Evolutionary conservation across 2,888 invertebrate genomes (phyloP).

Genomic region (Euplexia lucipara): DNA sequence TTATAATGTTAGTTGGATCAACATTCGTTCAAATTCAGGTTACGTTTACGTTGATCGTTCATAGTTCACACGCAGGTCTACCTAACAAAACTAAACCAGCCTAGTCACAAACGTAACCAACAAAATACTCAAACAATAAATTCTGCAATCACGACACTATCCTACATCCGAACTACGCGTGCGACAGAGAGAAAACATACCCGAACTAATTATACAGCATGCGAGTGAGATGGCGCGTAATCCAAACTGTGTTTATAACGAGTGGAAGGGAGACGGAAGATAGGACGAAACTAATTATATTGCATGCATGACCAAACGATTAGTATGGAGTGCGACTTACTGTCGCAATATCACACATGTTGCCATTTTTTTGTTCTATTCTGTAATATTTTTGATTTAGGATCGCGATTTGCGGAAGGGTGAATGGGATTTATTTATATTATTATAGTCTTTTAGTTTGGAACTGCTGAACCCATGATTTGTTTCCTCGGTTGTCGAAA

Average conservation of each 20-base stretch:
- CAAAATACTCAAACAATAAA: conserved; percentile 36
- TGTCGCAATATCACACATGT: conserved; percentile 51
- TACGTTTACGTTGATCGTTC: too few species aligned
- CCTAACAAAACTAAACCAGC: background rate
- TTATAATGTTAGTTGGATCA: too few species aligned
- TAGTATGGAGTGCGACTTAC: conserved; percentile 62
- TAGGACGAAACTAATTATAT: conserved; percentile 53
- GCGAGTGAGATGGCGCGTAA: conserved; percentile 7
- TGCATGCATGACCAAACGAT: conserved; percentile 55
- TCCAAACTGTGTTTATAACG: background rate
- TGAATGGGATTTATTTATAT: background rate
- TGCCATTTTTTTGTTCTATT: conserved; percentile 30
- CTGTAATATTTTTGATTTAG: conserved; percentile 43
- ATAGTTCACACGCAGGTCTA: background rate
- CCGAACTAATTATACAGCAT: conserved; percentile 49
- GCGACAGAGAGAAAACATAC: conserved; percentile 63
- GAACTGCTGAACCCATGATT: too few species aligned
- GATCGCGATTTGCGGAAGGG: conserved; percentile 13
- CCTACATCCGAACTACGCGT: conserved; percentile 54
- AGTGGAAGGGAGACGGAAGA: conserved; percentile 30
- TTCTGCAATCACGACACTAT: conserved; percentile 57
- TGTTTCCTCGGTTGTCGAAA: too few species aligned
- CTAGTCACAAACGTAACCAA: conserved; percentile 21
- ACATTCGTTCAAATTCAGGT: too few species aligned
- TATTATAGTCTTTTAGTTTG: too few species aligned